Evolutionary conservation across 1,140 invertebrate genomes (phyloP), one percentile per base, ranked within the genome.

Genomic region (Drosophila willistoni): DNA sequence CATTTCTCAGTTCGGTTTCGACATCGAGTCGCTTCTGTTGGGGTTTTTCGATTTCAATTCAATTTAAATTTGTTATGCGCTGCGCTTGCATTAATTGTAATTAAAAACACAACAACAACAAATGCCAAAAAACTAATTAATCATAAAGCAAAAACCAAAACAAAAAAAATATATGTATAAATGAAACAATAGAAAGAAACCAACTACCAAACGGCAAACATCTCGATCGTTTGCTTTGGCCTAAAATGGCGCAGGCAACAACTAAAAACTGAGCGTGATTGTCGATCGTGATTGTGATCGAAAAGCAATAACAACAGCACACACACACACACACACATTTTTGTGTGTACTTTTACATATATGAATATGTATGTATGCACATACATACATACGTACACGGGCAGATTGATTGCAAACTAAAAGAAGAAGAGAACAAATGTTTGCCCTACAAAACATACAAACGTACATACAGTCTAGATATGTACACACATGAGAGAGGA

Each of bases 21-120:
- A 64, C 68, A 78, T 64, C 68, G 68, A 73, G 63, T 73, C 74
- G 73, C 77, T 71, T 64, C 70, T 68, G 78, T 74, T 74, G 60
- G 67, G 36, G 33, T 14, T 69, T 54, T 55, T 74, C 59, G 44
- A 64, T 67, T 44, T 41, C 5, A 29, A 29, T 72, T 44, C 42
- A 14, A 51, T 51, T 51, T 51, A 10, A 7, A 47, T 51, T 51
- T 51, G 17, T 51, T 51, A 51, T 51, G 44, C 44, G 17, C 44
- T 51, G 44, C 44, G 44, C 44, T n/a, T 7, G n/a, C 44, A 3
- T 13, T 51, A 51, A 51, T 51, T 51, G 44, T 51, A 51, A 51
- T 51, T 51, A 51, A 51, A 47, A 47, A 17, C 44, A 22, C 44
- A 51, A 22, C 44, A 51, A 51, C 19, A 51, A 51, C 44, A 51